Percentiles rank a stretch among this genome's conserved stretches.
Conservation (phyloP, 1,140 invertebrate genomes). For the Gonatopus flavifemur region DNA sequence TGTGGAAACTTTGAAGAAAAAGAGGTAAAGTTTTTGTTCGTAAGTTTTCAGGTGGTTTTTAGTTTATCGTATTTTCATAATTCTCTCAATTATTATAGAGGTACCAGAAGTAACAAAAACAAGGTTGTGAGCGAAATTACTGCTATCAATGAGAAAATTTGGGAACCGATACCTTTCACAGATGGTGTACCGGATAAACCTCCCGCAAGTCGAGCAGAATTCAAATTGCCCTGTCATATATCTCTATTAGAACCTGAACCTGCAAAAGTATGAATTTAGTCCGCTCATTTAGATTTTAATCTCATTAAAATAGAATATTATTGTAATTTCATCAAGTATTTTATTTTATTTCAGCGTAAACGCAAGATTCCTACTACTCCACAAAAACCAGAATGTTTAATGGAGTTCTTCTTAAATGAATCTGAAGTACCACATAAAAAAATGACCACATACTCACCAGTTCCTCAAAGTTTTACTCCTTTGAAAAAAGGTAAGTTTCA, state of each 20-base stretch:
- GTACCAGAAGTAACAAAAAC: constrained; percentile 11
- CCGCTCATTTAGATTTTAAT: background rate
- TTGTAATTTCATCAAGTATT: background rate
- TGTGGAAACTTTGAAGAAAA: background rate
- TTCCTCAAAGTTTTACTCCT: constrained; percentile 22
- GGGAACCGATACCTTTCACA: constrained; percentile 40
- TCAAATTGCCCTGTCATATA: constrained; percentile 42
- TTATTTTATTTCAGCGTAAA: constrained; percentile 24
- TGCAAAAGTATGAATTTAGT: constrained; percentile 8
- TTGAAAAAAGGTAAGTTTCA: constrained; percentile 33
- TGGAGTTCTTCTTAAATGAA: constrained; percentile 15
- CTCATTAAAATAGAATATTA: no score
- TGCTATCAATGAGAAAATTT: constrained; percentile 13
- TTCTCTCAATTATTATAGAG: no score
- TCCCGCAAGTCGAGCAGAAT: constrained; percentile 16
- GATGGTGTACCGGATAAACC: constrained; percentile 33
- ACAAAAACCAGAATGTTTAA: constrained; percentile 9
- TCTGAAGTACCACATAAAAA: constrained; percentile 22
- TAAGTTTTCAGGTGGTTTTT: no score
- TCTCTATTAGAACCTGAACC: constrained; percentile 25
- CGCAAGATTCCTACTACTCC: constrained; percentile 13
- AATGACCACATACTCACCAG: constrained; percentile 16
- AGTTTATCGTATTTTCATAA: no score
- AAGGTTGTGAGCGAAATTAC: background rate
- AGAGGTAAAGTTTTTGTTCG: no score